phyloP scores from a whole-genome alignment of 2,888 invertebrate genomes.

The Poecilobothrus nobilitatus region DNA sequence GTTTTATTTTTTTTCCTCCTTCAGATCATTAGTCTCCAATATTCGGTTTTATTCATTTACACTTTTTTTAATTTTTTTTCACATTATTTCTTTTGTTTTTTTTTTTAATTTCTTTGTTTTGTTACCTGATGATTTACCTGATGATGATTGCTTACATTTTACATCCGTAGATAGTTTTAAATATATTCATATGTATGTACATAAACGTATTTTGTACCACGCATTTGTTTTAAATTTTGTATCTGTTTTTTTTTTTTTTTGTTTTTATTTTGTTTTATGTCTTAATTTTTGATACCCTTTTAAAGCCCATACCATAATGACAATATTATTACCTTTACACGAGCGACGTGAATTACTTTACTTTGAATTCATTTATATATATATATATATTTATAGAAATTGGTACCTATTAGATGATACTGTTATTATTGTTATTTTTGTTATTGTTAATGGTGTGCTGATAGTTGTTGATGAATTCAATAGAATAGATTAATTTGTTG shows the following conservation, averaged over 20 bases:
- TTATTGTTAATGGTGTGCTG: neutral
- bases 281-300: neutral
- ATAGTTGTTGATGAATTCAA: neutral
- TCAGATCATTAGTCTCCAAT: neutral
- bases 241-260: neutral
- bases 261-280: neutral
- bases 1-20: neutral
- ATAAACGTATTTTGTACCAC: neutral
- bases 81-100: neutral
- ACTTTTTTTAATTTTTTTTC: neutral
- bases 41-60: neutral
- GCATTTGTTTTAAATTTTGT: neutral
- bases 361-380: neutral
- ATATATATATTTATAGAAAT: neutral
- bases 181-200: too few relatives aligned
- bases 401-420: neutral
- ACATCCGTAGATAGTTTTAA: neutral
- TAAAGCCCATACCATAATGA: neutral
- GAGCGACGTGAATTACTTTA: conserved; percentile 1
- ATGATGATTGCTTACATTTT: neutral
- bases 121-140: conserved; percentile 1
- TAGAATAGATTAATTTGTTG: neutral
- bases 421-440: neutral
- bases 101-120: too few relatives aligned
- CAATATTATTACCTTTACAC: conserved; percentile 4